phyloP scores from a whole-genome alignment of 2,113 vertebrate genomes.

The Corythornis vintsioides region DNA sequence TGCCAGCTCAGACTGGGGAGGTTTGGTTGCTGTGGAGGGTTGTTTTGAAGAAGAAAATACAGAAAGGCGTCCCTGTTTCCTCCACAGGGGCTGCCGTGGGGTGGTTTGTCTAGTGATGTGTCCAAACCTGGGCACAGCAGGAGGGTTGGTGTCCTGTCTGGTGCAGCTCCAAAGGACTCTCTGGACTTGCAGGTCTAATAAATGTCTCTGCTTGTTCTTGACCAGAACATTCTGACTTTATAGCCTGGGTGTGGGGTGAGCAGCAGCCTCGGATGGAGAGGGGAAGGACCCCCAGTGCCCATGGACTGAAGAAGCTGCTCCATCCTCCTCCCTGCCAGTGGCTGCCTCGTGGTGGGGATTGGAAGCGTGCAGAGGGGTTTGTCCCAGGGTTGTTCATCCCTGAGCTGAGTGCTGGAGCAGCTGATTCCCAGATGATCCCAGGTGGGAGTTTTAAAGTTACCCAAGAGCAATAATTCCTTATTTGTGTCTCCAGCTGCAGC shows the following conservation, averaged over 20 bases:
- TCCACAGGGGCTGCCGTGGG: no score
- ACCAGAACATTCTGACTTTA: background rate
- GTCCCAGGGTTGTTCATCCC: background rate
- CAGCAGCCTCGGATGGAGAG: accelerated
- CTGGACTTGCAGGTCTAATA: background rate
- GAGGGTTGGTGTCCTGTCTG: background rate
- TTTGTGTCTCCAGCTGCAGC: background rate
- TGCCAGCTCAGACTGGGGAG: background rate
- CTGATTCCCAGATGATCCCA: background rate
- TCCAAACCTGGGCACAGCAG: background rate
- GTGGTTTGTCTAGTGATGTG: background rate
- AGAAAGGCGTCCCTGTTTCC: background rate
- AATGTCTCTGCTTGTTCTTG: background rate
- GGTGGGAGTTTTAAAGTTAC: background rate
- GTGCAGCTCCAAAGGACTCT: background rate
- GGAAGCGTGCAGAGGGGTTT: accelerated
- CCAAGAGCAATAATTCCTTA: accelerated
- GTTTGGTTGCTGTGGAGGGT: no score
- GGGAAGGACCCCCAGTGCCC: background rate
- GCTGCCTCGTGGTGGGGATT: no score
- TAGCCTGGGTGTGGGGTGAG: background rate
- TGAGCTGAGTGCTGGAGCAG: background rate
- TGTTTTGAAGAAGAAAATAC: background rate
- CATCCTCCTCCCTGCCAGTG: accelerated
- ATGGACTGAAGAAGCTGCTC: accelerated